phyloP scores from a whole-genome alignment of 2,113 vertebrate species.

The Poicephalus gulielmi region DNA sequence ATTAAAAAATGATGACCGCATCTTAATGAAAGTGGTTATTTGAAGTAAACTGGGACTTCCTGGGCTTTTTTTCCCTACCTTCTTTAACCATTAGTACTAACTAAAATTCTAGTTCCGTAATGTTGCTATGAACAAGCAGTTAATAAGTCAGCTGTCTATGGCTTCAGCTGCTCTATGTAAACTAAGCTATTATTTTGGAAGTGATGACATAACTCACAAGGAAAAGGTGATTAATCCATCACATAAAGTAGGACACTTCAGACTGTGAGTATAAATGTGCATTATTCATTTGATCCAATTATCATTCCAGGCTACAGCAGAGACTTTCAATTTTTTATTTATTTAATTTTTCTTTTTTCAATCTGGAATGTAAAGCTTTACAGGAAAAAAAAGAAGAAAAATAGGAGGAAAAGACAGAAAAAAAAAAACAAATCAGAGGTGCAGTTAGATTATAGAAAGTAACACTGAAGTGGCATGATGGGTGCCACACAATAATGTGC shows the following conservation, averaged over 20 bases:
- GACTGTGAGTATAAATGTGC: background rate
- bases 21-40: background rate
- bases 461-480: background rate
- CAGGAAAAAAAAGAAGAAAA: background rate
- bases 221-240: conserved; percentile 44
- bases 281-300: conserved; percentile 39
- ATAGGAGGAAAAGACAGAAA: background rate
- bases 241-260: conserved; percentile 1
- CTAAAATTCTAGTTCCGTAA: background rate
- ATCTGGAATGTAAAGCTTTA: background rate
- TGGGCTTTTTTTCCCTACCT: background rate
- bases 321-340: background rate
- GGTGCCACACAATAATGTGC: background rate
- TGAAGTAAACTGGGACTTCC: background rate
- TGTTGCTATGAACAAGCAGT: background rate
- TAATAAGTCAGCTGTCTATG: background rate
- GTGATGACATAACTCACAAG: background rate
- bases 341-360: background rate
- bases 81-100: background rate
- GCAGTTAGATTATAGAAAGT: background rate
- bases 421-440: background rate
- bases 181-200: conserved; percentile 20
- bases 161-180: background rate
- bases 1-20: background rate
- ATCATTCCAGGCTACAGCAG: background rate